Evolutionary conservation across 2,888 invertebrate genomes (phyloP), one percentile per base, ranked within the genome.

Genomic region (Odiellus spinosus): DNA sequence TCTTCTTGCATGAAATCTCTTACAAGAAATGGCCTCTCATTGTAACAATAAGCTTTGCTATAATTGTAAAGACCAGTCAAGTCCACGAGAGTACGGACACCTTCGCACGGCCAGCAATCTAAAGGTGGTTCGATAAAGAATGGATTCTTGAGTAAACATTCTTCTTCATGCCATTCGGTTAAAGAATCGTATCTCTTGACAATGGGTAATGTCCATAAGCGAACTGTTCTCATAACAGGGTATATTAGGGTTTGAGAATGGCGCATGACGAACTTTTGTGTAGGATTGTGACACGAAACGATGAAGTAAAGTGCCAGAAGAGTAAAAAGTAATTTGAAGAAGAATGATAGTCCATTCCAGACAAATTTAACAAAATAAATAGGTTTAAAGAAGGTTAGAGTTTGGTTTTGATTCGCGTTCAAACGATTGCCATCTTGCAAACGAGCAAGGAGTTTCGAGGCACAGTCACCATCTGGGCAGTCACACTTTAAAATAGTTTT

Each of bases 81-180:
- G 63, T 82, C 76, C 46, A 77, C 68, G 35, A 86, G 72, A 58
- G 76, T 76, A 55, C 73, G 73, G 0, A 82, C 74, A 57, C 73
- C 69, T 59, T 77, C 77, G 59, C 86, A 87, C 0, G 85, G 83
- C 75, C 80, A 81, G 61, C 86, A 86, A 61, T 83, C 83, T 72
- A 85, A 77, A 59, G 82, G 80, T n/a, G 74, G 71, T 10, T 84
- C 76, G 61, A 76, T 75, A 63, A 83, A 87, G 62, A 78, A 82
- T 12, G 86, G 86, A 67, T 87, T 87, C 61, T 79, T 77, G 56
- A 86, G 67, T 34, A 87, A 68, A 63, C 86, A 87, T 59, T 80
- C 78, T 66, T 86, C 85, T 69, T 86, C 84, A 59, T 87, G 85
- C 39, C 78, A 73, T 63, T 78, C 84, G 59, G 78, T 77, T 50